phyloP scores from a whole-genome alignment of 2,888 invertebrate genomes.

The Macrosiphum euphorbiae region DNA sequence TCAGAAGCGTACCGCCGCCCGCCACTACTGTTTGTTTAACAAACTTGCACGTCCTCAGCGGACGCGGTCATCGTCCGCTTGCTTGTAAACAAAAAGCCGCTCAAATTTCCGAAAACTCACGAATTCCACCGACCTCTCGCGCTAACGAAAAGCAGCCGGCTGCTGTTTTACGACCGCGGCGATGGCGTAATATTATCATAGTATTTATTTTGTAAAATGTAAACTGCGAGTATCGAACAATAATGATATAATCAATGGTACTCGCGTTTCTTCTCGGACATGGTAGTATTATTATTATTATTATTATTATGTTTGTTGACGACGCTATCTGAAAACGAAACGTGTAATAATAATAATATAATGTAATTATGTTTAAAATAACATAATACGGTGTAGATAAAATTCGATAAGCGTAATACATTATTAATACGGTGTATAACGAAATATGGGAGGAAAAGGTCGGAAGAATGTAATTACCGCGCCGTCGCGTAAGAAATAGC shows the following conservation, averaged over 20 bases:
- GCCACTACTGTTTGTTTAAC: conserved; percentile 22
- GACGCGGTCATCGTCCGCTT: conserved; percentile 47
- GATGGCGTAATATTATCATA: background rate
- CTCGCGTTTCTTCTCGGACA: background rate
- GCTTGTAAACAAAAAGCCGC: background rate
- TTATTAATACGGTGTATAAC: background rate
- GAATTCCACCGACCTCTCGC: background rate
- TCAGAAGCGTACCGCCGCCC: background rate
- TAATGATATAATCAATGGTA: background rate
- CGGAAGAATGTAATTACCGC: conserved; percentile 45
- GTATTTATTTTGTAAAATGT: background rate
- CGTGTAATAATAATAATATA: background rate
- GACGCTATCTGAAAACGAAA: background rate
- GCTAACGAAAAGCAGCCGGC: background rate
- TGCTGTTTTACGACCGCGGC: background rate
- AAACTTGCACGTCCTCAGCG: conserved; percentile 21
- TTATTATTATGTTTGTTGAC: background rate
- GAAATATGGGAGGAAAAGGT: background rate
- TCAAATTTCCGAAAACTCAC: conserved; percentile 3
- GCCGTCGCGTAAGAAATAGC: conserved; percentile 25
- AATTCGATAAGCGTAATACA: background rate
- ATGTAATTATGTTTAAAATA: background rate
- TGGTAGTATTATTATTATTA: background rate
- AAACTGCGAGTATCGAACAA: background rate
- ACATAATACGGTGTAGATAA: background rate